Evolutionary conservation across 2,113 vertebrate species (phyloP), one percentile per base, ranked within the genome.

Genomic region (Myodes glareolus): DNA sequence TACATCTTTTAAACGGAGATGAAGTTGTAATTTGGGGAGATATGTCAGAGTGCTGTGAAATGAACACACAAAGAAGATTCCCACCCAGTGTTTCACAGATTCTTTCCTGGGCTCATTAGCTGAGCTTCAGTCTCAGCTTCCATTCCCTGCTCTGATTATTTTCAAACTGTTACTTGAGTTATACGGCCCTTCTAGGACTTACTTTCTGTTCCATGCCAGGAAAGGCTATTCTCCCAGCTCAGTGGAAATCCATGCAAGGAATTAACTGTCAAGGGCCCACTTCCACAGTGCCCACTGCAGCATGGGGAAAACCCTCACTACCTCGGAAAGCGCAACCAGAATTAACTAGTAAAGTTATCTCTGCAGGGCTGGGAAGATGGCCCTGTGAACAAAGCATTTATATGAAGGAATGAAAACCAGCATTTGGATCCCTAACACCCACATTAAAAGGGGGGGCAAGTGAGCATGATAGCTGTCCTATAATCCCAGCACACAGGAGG

Each of bases 331-430:
- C 81, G 75, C 91, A 92, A 94, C 50, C 95, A 97, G 94, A 98
- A 98, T 97, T 97, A 96, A 98, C 95, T 96, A 93, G 94, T 87
- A 77, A 97, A 97, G 95, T 97, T 91, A 97, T 92, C 23, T 88
- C 0, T 96, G 55, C 75, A 93, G 92, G 21, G 21, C 85, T 70
- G 42, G 17, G 65, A 25, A 70, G 19, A n/a, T n/a, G 16, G 17
- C 27, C 11, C 6, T 36, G 65, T 8, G 31, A 11, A 52, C 1
- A 45, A 33, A 70, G 11, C 23, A 50, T 50, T 50, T n/a, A 23
- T 87, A 3, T 25, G 11, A 7, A 50, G 36, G 19, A 9, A 23
- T 67, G 65, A 68, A 23, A 6, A 50, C 42, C 36, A 42, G 65
- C 50, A 45, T 70, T 70, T 87, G 31, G 11, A 67, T 45, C 27